phyloP scores from a whole-genome alignment of 1,140 invertebrate species.

The Geopemphigus sp. region DNA sequence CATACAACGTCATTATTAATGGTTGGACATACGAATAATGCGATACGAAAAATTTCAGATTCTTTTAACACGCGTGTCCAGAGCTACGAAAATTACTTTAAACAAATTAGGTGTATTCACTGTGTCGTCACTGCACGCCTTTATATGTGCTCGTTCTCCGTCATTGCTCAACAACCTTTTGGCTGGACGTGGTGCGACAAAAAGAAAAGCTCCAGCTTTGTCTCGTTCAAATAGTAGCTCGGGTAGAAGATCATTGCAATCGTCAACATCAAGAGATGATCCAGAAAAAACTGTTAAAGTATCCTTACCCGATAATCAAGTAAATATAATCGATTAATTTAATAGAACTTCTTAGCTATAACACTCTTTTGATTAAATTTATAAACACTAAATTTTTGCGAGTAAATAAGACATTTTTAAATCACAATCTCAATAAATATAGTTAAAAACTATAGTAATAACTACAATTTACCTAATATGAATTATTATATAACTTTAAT shows the following conservation, averaged over 20 bases:
- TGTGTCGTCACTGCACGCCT: slow-evolving; percentile 95
- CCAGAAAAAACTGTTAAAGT: slow-evolving; percentile 83
- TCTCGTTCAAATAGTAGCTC: slow-evolving; percentile 85
- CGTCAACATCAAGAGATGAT: slow-evolving; percentile 73
- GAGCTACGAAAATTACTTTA: slow-evolving; percentile 89
- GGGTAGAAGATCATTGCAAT: slow-evolving; percentile 77
- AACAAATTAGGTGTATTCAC: slow-evolving; percentile 96
- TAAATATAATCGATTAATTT: slow-evolving; percentile 54
- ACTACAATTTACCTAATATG: too few relatives aligned
- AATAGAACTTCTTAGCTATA: too few relatives aligned
- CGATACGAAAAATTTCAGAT: slow-evolving; percentile 65
- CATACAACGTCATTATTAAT: slow-evolving; percentile 9
- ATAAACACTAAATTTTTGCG: too few relatives aligned
- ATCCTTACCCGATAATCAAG: slow-evolving; percentile 81
- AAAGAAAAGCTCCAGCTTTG: slow-evolving; percentile 78
- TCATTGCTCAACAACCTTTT: slow-evolving; percentile 88
- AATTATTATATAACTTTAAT: too few relatives aligned
- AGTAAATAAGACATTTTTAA: too few relatives aligned
- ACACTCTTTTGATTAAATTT: too few relatives aligned
- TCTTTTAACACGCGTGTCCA: slow-evolving; percentile 89
- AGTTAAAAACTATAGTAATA: too few relatives aligned
- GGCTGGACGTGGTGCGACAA: slow-evolving; percentile 84
- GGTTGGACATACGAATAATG: neutral
- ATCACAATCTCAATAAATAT: too few relatives aligned
- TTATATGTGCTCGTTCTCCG: slow-evolving; percentile 91